A percentile compares a stretch with the other conserved stretches of the same genome.
Conservation (phyloP, 1,140 invertebrate genomes). For the Tyrophagus putrescentiae region DNA sequence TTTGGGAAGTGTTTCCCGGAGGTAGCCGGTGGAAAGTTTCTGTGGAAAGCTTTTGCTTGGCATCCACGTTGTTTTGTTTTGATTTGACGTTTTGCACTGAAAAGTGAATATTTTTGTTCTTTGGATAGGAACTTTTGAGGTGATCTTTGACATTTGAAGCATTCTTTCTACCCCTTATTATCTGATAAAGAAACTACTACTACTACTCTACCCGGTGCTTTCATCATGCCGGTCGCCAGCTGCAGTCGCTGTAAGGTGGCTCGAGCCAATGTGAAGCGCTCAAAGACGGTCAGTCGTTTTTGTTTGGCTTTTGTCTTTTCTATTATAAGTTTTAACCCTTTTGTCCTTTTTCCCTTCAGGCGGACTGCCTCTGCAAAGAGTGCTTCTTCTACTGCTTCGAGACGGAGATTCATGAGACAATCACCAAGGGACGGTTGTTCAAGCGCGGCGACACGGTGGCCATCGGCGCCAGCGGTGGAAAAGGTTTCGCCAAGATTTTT, state of each 20-base stretch:
- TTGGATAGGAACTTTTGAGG: too few relatives aligned
- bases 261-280: conserved; percentile 28
- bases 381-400: conserved; percentile 92
- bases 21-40: too few relatives aligned
- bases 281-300: conserved; percentile 29
- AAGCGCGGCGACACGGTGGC: conserved; percentile 71
- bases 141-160: too few relatives aligned
- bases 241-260: conserved; percentile 24
- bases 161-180: too few relatives aligned
- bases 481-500: conserved; percentile 38
- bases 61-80: too few relatives aligned
- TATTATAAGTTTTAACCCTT: conserved; percentile 10
- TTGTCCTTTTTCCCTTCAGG: conserved; percentile 32
- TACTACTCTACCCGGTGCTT: too few relatives aligned
- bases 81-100: too few relatives aligned
- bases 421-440: conserved; percentile 68
- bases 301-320: background rate
- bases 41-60: too few relatives aligned
- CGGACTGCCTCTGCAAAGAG: conserved; percentile 78
- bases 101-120: too few relatives aligned
- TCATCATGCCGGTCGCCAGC: conserved; percentile 9
- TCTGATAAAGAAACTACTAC: too few relatives aligned
- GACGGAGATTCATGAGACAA: conserved; percentile 89
- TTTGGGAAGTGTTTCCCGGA: too few relatives aligned
- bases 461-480: conserved; percentile 91